phyloP scores from a whole-genome alignment of 2,113 vertebrate genomes.

The Amphilophus citrinellus region DNA sequence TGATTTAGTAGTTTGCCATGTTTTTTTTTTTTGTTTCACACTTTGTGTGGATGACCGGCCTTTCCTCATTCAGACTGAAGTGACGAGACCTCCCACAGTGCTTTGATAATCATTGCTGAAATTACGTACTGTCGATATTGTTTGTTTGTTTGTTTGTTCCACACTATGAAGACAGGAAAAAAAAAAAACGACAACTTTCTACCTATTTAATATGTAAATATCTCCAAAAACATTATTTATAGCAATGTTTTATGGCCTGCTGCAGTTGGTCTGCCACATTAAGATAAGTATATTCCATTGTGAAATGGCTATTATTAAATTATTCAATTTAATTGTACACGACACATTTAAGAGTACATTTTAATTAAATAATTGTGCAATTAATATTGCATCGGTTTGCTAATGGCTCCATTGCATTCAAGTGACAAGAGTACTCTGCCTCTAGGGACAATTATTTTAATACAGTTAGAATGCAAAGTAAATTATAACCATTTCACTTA shows the following conservation, averaged over 20 bases:
- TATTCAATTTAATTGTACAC: slow-evolving; percentile 48
- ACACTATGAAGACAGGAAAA: not conserved
- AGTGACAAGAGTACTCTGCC: slow-evolving; percentile 24
- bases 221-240: not conserved
- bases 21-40: slow-evolving; percentile 16
- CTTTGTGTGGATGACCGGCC: not conserved
- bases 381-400: slow-evolving; percentile 59
- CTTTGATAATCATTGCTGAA: slow-evolving; percentile 10
- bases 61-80: not conserved
- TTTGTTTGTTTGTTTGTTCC: slow-evolving; percentile 18
- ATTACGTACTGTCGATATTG: not conserved
- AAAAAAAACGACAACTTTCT: not conserved
- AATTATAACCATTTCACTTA: slow-evolving; percentile 29
- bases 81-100: slow-evolving; percentile 3
- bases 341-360: slow-evolving; percentile 46
- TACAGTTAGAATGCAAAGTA: slow-evolving; percentile 26
- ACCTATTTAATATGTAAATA: not conserved
- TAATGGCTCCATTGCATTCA: slow-evolving; percentile 41
- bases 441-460: slow-evolving; percentile 44
- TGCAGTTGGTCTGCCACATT: slow-evolving; percentile 13
- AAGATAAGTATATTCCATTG: slow-evolving; percentile 17
- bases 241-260: not conserved
- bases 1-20: slow-evolving; percentile 83
- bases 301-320: slow-evolving; percentile 40
- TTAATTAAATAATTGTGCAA: slow-evolving; percentile 55